A percentile compares a stretch with the other conserved stretches of the same genome.
Evolutionary conservation across 2,888 invertebrate species (phyloP).

Genomic region (Nomada goodeniana): DNA sequence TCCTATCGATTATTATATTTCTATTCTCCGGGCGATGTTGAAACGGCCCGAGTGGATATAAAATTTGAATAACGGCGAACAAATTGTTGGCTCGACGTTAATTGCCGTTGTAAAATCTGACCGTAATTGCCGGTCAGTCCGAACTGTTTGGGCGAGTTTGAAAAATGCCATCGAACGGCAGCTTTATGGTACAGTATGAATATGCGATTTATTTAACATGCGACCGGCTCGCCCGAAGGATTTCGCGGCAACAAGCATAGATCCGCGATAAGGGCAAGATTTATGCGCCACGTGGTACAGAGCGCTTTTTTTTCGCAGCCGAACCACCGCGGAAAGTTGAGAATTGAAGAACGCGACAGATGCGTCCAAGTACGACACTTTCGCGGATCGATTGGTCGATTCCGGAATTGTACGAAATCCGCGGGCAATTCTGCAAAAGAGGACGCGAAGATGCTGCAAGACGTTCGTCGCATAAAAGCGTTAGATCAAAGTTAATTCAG

Average conservation of each 20-base stretch:
- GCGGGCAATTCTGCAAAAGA: conserved; percentile 11
- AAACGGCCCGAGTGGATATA: not conserved
- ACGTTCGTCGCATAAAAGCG: no score
- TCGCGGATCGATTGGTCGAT: conserved; percentile 29
- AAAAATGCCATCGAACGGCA: conserved; percentile 21
- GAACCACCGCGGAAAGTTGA: not conserved
- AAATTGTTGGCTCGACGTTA: not conserved
- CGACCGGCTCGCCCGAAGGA: conserved; percentile 23
- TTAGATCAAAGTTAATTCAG: no score
- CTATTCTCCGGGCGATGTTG: no score
- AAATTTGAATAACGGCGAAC: not conserved
- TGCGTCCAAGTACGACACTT: conserved; percentile 36
- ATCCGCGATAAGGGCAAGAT: conserved; percentile 25
- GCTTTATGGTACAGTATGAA: conserved; percentile 20
- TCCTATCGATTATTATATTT: not conserved
- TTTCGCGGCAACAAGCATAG: conserved; percentile 30
- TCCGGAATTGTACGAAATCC: conserved; percentile 22
- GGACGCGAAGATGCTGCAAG: no score
- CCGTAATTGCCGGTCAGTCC: conserved; percentile 2
- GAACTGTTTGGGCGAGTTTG: conserved; percentile 3
- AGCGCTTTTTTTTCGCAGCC: conserved; percentile 10
- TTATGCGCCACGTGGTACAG: conserved; percentile 38
- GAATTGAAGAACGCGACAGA: conserved; percentile 51
- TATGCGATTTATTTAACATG: conserved; percentile 31
- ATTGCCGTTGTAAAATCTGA: conserved; percentile 13